These are phyloP conservation scores for Ellobius talpinus DNA, from an alignment of 2,113 vertebrate species.

Conservation along the genomic window DNA sequence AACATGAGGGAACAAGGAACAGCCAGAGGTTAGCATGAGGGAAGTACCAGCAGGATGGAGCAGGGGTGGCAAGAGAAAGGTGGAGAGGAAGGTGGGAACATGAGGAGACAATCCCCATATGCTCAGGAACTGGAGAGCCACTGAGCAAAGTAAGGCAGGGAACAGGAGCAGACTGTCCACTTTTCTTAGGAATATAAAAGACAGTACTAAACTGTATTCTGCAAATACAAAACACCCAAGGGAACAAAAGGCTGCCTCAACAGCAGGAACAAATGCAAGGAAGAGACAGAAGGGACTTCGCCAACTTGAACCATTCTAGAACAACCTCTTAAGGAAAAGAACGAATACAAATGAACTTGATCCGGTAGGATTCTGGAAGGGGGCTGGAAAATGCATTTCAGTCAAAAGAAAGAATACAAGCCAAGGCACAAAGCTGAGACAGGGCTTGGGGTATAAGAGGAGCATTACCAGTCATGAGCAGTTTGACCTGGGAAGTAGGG, in stretches of 20 bases:
- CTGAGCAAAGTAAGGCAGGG: not conserved
- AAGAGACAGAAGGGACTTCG: not conserved
- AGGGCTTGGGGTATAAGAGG: fast-evolving
- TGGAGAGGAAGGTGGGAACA: not conserved
- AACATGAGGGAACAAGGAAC: not conserved
- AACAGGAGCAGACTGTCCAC: not conserved
- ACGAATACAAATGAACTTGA: not conserved
- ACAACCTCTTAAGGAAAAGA: not conserved
- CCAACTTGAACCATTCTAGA: not conserved
- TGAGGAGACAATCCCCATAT: not conserved
- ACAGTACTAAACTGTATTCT: not conserved
- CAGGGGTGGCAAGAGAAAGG: not conserved
- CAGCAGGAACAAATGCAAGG: not conserved
- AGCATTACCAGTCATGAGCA: not conserved
- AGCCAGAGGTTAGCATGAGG: not conserved
- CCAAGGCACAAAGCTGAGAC: not conserved
- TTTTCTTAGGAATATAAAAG: constrained; percentile 12
- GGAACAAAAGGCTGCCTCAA: not conserved
- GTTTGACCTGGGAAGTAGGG: too few relatives aligned
- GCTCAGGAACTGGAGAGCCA: not conserved
- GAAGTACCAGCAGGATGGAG: not conserved
- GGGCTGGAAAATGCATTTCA: not conserved
- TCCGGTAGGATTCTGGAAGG: not conserved
- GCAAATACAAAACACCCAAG: not conserved
- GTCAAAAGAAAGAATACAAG: not conserved